These are phyloP conservation scores for Cylas formicarius DNA, from an alignment of 1,140 invertebrate genomes.

Conservation along the genomic window DNA sequence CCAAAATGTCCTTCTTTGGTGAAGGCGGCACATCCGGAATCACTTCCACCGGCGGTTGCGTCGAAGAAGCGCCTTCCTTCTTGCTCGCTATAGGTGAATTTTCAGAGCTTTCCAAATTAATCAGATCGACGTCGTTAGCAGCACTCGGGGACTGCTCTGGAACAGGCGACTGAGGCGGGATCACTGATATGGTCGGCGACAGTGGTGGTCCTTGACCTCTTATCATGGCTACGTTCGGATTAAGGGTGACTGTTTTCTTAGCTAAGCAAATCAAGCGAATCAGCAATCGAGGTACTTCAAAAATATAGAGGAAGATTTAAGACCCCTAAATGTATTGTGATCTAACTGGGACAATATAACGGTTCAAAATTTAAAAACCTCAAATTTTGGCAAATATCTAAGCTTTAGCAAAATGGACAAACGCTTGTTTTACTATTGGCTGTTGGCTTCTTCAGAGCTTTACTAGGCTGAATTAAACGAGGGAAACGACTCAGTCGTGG, in stretches of 20 bases:
- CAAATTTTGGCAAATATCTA: too few relatives aligned
- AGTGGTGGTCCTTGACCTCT: background rate
- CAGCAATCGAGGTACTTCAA: background rate
- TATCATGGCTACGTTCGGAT: slow-evolving; percentile 5
- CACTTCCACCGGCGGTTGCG: background rate
- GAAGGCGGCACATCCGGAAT: background rate
- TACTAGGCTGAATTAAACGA: too few relatives aligned
- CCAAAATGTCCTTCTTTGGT: slow-evolving; percentile 7
- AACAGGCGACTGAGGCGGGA: background rate
- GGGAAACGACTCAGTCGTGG: too few relatives aligned
- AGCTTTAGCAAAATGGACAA: too few relatives aligned
- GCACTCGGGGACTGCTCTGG: background rate
- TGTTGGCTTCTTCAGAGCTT: too few relatives aligned
- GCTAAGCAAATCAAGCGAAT: background rate
- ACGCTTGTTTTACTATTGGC: too few relatives aligned
- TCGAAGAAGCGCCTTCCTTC: slow-evolving; percentile 1
- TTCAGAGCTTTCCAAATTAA: slow-evolving; percentile 22
- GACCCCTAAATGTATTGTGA: background rate
- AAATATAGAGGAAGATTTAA: background rate
- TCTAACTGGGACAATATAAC: too few relatives aligned
- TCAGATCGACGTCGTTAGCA: slow-evolving; percentile 15
- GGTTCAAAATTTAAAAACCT: too few relatives aligned
- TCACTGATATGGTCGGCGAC: slow-evolving; percentile 1
- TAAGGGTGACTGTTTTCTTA: slow-evolving; percentile 2
- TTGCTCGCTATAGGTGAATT: slow-evolving; percentile 14